Percentiles rank a stretch among this genome's conserved stretches.
Conservation (phyloP, 1,140 invertebrate species). For the Apolygus lucorum region DNA sequence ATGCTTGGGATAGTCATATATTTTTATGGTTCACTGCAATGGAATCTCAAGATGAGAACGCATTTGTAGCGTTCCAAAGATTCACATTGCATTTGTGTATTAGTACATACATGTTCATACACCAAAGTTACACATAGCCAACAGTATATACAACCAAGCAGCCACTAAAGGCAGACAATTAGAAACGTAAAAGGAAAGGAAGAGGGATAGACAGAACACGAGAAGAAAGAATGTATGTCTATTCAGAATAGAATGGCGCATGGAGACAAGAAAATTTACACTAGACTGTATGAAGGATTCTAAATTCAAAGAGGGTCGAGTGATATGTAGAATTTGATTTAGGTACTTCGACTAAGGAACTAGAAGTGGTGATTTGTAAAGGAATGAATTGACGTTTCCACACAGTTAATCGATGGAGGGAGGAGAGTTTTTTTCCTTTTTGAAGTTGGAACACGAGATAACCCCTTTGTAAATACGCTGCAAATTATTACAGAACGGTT, state of each 20-base stretch:
- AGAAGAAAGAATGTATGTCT: background rate
- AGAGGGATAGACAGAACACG: background rate
- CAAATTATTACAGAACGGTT: no score
- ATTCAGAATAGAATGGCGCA: background rate
- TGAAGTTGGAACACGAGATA: no score
- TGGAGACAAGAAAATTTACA: slow-evolving; percentile 7
- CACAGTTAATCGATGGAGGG: no score
- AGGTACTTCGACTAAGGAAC: no score
- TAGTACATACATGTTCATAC: slow-evolving; percentile 16
- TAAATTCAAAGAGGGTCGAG: no score
- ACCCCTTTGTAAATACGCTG: no score
- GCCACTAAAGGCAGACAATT: slow-evolving; percentile 26
- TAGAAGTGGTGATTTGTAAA: no score
- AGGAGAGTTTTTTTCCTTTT: no score
- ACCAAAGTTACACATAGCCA: slow-evolving; percentile 18
- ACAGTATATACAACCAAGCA: slow-evolving; percentile 24
- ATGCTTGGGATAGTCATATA: slow-evolving; percentile 3
- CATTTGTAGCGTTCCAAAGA: background rate
- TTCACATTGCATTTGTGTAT: background rate
- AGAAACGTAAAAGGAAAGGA: slow-evolving; percentile 16
- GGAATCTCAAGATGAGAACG: background rate
- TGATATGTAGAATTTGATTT: no score
- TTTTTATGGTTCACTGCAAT: background rate
- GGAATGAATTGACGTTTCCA: no score
- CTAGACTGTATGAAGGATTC: background rate